Evolutionary conservation across 37 sponge, comb jelly and placozoan species (phyloP), one percentile per base, ranked within the genome.

Genomic region (Tethya wilhelma): DNA sequence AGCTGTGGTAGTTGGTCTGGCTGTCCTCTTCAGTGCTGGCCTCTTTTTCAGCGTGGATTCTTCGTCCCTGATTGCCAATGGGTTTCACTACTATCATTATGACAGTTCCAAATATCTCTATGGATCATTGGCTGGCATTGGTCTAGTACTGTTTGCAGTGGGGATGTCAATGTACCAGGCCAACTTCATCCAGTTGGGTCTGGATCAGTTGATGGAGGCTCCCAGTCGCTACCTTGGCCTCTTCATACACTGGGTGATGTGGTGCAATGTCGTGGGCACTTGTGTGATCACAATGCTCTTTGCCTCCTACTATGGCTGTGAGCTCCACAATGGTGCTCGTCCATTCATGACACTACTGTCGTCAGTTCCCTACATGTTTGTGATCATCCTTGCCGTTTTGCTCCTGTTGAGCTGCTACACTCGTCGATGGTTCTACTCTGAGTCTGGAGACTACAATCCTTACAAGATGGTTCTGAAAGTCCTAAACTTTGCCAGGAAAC

Each of bases 401-500:
- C 66, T 65, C 23, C 7, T 69, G 2, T 2, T 69, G 36, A 69
- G 42, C 42, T 40, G 5, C 23, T 40, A 40, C 69, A 69, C 39
- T 4, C 69, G 23, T 25, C 41, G n/a, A 12, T 69, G 69, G 69
- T 69, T 69, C 43, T 43, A 69, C 69, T 8, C 43, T 69, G 69
- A 69, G 42, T 43, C 69, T 20, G 7, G 22, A 1, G 38, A 41
- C 41, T 58, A 34, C 39, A 77, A 77, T 42, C 78, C 78, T 42
- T 77, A 77, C 59, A 58, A 46, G 3, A 36, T 59, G 33, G 65
- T 77, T 9, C 40, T 31, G 8, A 33, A 64, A 2, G 78, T 77
- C 3, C 78, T 77, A 1, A 32, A 64, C n/a, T 77, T 64, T 77
- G 78, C 44, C 0, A 32, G 38, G 26, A 77, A 62, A 29, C 78